Evolutionary conservation across 2,888 invertebrate genomes (phyloP).

Genomic region (Creontiades dilutus): DNA sequence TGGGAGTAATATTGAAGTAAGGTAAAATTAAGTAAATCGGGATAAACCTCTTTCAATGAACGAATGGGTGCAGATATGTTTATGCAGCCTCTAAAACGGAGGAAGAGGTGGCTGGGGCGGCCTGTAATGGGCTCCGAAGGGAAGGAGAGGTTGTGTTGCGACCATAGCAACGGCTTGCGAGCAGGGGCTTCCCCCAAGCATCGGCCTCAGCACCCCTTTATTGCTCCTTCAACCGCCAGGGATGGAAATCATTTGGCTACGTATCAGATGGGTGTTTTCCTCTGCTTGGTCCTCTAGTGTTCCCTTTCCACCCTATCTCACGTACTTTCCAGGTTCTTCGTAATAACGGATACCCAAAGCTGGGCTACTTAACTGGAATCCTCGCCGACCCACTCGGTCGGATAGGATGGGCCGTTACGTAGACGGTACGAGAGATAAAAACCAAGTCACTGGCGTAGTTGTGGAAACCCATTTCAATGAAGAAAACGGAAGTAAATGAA

Average conservation of each 20-base stretch:
- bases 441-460: too few species aligned
- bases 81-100: background rate
- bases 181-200: background rate
- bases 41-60: background rate
- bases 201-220: background rate
- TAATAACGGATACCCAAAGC: background rate
- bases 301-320: constrained; percentile 5
- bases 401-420: too few species aligned
- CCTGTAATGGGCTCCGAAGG: background rate
- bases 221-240: constrained; percentile 33
- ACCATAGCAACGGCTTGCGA: constrained; percentile 13
- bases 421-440: too few species aligned
- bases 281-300: background rate
- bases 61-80: background rate
- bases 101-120: background rate
- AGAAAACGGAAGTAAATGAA: too few species aligned
- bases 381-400: too few species aligned
- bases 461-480: too few species aligned
- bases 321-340: background rate
- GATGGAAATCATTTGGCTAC: constrained; percentile 23
- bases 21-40: background rate
- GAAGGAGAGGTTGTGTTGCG: constrained; percentile 18
- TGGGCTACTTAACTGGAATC: too few species aligned
- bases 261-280: constrained; percentile 10
- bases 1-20: background rate